Evolutionary conservation across 2,797 vertebrate genomes (phyloP).

Genomic region (Coendou prehensilis): DNA sequence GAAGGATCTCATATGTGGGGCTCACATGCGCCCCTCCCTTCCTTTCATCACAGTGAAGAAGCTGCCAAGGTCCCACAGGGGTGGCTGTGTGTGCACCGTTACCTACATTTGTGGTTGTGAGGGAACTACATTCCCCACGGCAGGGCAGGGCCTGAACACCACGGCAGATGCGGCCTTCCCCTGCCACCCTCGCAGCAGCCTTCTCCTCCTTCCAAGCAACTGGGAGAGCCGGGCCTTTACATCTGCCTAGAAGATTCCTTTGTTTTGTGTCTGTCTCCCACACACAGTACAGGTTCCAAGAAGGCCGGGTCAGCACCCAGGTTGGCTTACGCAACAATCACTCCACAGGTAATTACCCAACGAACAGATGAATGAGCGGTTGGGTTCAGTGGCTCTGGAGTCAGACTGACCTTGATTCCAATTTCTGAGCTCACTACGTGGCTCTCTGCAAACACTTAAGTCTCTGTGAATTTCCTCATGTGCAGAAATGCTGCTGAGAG

Average conservation of each 20-base stretch:
- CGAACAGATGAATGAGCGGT: accelerated
- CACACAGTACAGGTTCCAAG: not conserved
- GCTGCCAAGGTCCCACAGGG: not conserved
- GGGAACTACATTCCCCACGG: constrained; percentile 10
- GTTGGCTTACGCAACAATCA: not conserved
- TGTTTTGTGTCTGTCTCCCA: not conserved
- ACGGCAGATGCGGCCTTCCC: not conserved
- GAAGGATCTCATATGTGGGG: not conserved
- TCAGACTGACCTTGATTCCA: not conserved
- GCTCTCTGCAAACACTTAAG: not conserved
- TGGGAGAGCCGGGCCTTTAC: accelerated
- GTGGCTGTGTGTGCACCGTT: not conserved
- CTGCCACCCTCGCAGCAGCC: not conserved
- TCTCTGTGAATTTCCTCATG: not conserved
- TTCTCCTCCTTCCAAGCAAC: not conserved
- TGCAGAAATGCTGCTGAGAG: not conserved
- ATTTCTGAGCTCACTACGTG: not conserved
- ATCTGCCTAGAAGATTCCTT: not conserved
- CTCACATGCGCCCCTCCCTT: not conserved
- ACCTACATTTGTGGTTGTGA: not conserved
- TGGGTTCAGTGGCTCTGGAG: not conserved
- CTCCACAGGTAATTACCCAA: not conserved
- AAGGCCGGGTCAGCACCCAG: not conserved
- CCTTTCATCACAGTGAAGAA: not conserved
- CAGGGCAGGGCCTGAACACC: constrained; percentile 45